Evolutionary conservation across 2,113 vertebrate genomes (phyloP), one percentile per base, ranked within the genome.

Genomic region (Upupa epops): DNA sequence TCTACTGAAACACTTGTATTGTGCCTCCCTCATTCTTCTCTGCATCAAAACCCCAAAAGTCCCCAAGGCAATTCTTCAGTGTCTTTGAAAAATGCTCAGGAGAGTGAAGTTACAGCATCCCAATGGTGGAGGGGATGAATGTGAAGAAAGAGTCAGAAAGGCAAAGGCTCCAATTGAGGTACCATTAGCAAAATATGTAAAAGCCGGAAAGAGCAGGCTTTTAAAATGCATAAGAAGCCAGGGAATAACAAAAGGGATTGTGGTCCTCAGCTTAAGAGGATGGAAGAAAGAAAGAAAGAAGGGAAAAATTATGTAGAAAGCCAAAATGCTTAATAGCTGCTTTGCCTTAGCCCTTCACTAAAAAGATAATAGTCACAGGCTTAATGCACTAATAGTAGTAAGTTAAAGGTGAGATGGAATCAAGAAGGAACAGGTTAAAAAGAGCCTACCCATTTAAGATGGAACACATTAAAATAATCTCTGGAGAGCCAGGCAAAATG

Each of bases 371-470:
- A 90, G 92, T 90, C 92, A 79, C 66, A 68, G 64, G 66, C 86
- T 87, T 94, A 80, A 94, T 94, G 84, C 82, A 76, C 79, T 93
- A 64, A 86, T 73, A 89, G 68, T 72, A 80, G 72, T 86, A 88
- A 73, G 19, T 20, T 59, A 52, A 68, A 83, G 73, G 83, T 94
- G 91, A 95, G 91, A 89, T 73, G 75, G 68, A 94, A 92, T 94
- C 83, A 89, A 94, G 92, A 93, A 94, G 76, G 79, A 96, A 96
- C 34, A 93, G 91, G 93, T 95, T 95, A 94, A 96, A 95, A 91
- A 85, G 84, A 80, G 56, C 60, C 82, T 94, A 87, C 60, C 68
- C 49, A 87, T 96, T 92, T 94, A 95, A 93, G 86, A 82, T 80
- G 71, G 89, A 95, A 91, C 89, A 89, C 94, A 89, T 94, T 90